A percentile compares a stretch with the other conserved stretches of the same genome.
Conservation (phyloP, 2,113 vertebrate genomes). For the Neogale vison region DNA sequence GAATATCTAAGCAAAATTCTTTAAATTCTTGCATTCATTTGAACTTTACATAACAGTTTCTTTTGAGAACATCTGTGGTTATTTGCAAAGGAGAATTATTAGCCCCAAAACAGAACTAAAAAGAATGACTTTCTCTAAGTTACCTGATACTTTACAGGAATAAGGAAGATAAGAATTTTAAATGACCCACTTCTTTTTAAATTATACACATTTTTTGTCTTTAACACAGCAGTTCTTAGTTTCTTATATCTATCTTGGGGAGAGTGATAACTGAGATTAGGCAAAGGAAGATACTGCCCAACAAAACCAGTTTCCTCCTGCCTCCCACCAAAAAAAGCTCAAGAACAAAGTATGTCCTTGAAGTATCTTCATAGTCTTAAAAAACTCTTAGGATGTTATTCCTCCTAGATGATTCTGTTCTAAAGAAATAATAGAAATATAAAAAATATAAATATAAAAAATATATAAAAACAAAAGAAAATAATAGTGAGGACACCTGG, state of each 20-base stretch:
- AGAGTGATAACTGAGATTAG: background rate
- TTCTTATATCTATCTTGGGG: conserved; percentile 5
- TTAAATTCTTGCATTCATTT: background rate
- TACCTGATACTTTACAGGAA: conserved; percentile 26
- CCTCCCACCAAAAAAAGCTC: background rate
- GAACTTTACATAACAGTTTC: conserved; percentile 29
- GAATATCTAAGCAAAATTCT: conserved; percentile 29
- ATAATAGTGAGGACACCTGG: background rate
- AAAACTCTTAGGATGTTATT: background rate
- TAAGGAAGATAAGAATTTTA: conserved; percentile 34
- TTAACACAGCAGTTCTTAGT: background rate
- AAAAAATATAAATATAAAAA: too few relatives aligned
- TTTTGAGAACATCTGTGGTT: conserved; percentile 58
- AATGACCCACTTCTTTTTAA: conserved; percentile 35
- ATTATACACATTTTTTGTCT: conserved; percentile 20
- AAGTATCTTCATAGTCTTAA: background rate
- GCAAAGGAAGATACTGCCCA: background rate
- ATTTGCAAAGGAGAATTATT: conserved; percentile 56
- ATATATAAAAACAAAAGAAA: background rate
- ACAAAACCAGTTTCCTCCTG: background rate
- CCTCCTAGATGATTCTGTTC: background rate
- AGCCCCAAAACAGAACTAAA: conserved; percentile 49
- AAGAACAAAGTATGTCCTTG: background rate
- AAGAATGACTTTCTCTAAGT: conserved; percentile 41
- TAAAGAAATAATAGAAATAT: background rate